Percentiles rank a stretch among this genome's conserved stretches.
Conservation (phyloP, 2,113 vertebrate genomes). For the Atractosteus spatula region DNA sequence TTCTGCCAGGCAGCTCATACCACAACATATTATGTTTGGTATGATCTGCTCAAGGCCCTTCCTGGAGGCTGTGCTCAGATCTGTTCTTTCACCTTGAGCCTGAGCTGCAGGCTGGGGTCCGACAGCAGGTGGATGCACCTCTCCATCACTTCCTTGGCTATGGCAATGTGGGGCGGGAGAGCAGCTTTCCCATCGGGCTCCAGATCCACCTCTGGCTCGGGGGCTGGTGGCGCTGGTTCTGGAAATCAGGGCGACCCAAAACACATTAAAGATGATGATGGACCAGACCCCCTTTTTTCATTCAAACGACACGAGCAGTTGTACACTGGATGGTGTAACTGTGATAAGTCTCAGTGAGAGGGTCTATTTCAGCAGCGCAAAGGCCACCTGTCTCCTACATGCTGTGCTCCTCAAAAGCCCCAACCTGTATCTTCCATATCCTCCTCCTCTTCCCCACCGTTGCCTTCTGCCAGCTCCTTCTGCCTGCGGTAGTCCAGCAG, state of each 20-base stretch:
- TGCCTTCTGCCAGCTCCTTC: constrained; percentile 77
- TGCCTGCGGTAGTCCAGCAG: constrained; percentile 74
- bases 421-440: constrained; percentile 48
- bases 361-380: no score
- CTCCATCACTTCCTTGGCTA: constrained; percentile 81
- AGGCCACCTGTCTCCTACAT: no score
- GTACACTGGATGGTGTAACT: no score
- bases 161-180: constrained; percentile 68
- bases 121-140: constrained; percentile 85
- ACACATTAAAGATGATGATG: not conserved
- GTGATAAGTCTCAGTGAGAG: no score
- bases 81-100: constrained; percentile 74
- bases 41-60: not conserved
- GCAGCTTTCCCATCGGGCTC: constrained; percentile 52
- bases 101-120: constrained; percentile 65
- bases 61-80: not conserved
- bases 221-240: constrained; percentile 39
- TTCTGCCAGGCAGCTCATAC: no score
- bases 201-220: constrained; percentile 21
- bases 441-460: constrained; percentile 53
- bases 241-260: constrained; percentile 32
- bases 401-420: not conserved
- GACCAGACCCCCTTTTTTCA: not conserved
- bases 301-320: no score
- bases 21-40: no score